Conservation (phyloP, 1,140 invertebrate species). For the Onthophagus taurus region DNA sequence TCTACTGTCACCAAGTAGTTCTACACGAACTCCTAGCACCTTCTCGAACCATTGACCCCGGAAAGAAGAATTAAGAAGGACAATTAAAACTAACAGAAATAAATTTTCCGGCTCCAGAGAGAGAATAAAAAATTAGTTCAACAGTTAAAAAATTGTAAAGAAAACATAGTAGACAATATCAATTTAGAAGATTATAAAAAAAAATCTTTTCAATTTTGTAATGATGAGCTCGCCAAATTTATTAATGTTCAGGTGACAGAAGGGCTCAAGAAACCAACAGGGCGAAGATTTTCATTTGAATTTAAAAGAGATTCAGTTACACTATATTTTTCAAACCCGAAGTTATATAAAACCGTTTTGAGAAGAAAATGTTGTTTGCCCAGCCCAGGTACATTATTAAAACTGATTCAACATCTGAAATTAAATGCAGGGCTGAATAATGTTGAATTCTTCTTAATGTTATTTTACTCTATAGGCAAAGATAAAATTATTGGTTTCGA, state of each 20-base stretch:
- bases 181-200: neutral
- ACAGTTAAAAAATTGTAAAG: too few relatives aligned
- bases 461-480: neutral
- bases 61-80: too few relatives aligned
- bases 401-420: neutral
- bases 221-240: neutral
- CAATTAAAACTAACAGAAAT: too few relatives aligned
- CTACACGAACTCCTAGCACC: too few relatives aligned
- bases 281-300: neutral
- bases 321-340: neutral
- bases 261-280: neutral
- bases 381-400: neutral
- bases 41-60: too few relatives aligned
- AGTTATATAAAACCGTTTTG: neutral
- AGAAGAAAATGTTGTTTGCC: neutral
- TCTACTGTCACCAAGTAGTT: too few relatives aligned
- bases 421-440: neutral
- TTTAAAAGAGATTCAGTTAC: neutral
- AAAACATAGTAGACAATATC: too few relatives aligned
- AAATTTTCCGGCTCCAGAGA: too few relatives aligned
- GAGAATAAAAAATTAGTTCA: too few relatives aligned
- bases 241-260: neutral
- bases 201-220: neutral
- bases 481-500: conserved; percentile 2
- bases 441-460: neutral